Base-by-base conservation (phyloP, 2,888 invertebrate species). In the Ormia ochracea region DNA sequence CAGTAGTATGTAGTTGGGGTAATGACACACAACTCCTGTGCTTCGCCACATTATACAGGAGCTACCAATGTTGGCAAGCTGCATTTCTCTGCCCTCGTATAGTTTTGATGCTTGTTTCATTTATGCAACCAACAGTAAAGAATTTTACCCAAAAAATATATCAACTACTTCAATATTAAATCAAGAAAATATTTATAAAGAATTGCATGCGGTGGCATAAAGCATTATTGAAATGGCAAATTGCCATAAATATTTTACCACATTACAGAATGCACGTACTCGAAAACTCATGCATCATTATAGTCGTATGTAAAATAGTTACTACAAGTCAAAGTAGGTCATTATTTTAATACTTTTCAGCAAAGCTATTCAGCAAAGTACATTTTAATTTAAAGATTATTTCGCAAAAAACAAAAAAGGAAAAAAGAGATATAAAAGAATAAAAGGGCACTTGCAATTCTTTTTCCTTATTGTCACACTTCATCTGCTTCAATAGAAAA, bases 151-250 rank as follows among this genome's bases (percentile, higher is more conserved):
- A 17, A 43, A 48, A 28, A 41, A 21, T n/a, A n/a, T n/a, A 33
- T 5, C 23, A 43, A 63, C 26, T 58, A 41, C 61, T 45, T 31
- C 33, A 23, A 52, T 50, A 59, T 66, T 65, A 65, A 73, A 56
- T 65, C 36, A 69, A 52, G 65, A 48, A 66, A 52, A 59, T 21
- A 14, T n/a, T n/a, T n/a, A n/a, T 17, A 58, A 72, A 19, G 66
- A 59, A 66, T 36, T 59, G 58, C 54, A 61, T 72, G 61, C 43
- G 72, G 61, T 45, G 31, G 23, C 31, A 54, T 48, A 63, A 56
- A 68, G 56, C 66, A 73, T 78, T 66, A 78, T 73, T 58, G 52
- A 70, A 79, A 79, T 79, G 79, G 79, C 79, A 79, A 79, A 59
- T 75, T 79, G 79, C 79, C 79, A 79, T 75, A 63, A 63, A 78